Evolutionary conservation across 2,888 invertebrate genomes (phyloP).

Genomic region (Anthrax anthrax): DNA sequence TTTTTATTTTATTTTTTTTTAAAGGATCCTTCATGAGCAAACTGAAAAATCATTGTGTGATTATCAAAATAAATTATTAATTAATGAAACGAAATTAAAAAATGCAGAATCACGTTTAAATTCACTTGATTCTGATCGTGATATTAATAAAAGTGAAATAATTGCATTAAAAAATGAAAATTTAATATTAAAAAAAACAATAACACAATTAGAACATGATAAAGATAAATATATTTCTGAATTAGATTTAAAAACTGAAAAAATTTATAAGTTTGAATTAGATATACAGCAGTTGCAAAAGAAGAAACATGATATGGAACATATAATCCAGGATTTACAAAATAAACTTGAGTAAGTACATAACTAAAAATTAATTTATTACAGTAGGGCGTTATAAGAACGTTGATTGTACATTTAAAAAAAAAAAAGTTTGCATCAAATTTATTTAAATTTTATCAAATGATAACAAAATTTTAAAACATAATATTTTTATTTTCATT

Average conservation of each 20-base stretch:
- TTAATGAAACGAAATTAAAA: constrained; percentile 48
- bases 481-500: background rate
- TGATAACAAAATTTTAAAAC: background rate
- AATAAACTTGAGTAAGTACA: constrained; percentile 38
- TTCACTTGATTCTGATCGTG: constrained; percentile 43
- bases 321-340: constrained; percentile 41
- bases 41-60: constrained; percentile 57
- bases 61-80: constrained; percentile 49
- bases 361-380: too few species aligned
- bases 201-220: constrained; percentile 53
- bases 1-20: constrained; percentile 4
- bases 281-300: constrained; percentile 46
- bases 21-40: constrained; percentile 59
- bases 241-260: constrained; percentile 59
- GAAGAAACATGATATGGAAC: constrained; percentile 40
- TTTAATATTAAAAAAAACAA: constrained; percentile 43
- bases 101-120: constrained; percentile 43
- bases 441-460: background rate
- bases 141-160: constrained; percentile 45
- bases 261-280: constrained; percentile 46
- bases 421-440: background rate
- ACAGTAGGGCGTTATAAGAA: too few species aligned
- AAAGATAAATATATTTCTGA: constrained; percentile 45
- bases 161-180: constrained; percentile 47
- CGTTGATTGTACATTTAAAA: too few species aligned